Percentiles rank a stretch among this genome's conserved stretches.
These are phyloP conservation scores for Indicator maculatus DNA, from an alignment of 2,113 vertebrate species.

Conservation along the genomic window DNA sequence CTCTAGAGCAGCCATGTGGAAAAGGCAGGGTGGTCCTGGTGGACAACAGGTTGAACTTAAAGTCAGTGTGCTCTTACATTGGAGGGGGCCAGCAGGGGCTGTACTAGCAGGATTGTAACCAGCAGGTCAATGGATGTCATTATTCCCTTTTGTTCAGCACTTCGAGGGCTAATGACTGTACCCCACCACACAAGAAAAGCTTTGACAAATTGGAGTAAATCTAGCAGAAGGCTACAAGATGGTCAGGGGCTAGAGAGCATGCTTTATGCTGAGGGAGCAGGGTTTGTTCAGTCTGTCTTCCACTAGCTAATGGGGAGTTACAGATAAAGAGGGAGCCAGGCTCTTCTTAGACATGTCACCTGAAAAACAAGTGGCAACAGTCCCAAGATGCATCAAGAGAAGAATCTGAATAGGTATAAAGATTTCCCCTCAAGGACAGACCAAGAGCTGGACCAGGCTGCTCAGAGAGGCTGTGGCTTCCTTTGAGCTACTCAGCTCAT, in stretches of 20 bases:
- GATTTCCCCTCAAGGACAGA: not conserved
- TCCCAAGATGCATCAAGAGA: not conserved
- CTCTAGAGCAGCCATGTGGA: not conserved
- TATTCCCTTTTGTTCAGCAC: not conserved
- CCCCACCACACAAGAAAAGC: not conserved
- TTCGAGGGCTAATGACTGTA: not conserved
- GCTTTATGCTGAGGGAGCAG: not conserved
- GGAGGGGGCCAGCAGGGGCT: not conserved
- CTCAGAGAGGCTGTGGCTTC: not conserved
- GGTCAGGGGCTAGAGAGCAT: not conserved
- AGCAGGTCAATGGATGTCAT: not conserved
- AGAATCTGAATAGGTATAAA: not conserved
- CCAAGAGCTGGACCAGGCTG: not conserved
- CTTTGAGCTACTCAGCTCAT: not conserved
- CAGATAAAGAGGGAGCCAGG: not conserved
- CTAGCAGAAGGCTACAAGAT: not conserved
- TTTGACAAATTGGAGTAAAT: not conserved
- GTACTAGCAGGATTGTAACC: not conserved
- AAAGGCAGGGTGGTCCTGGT: not conserved
- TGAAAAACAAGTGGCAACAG: not conserved
- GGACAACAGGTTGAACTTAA: not conserved
- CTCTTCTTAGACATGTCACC: not conserved
- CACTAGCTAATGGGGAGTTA: not conserved
- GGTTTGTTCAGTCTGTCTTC: not conserved
- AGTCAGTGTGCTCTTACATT: not conserved